Percentiles rank a stretch among this genome's conserved stretches.
phyloP scores from a whole-genome alignment of 2,113 vertebrate species.

The Macaca mulatta region DNA sequence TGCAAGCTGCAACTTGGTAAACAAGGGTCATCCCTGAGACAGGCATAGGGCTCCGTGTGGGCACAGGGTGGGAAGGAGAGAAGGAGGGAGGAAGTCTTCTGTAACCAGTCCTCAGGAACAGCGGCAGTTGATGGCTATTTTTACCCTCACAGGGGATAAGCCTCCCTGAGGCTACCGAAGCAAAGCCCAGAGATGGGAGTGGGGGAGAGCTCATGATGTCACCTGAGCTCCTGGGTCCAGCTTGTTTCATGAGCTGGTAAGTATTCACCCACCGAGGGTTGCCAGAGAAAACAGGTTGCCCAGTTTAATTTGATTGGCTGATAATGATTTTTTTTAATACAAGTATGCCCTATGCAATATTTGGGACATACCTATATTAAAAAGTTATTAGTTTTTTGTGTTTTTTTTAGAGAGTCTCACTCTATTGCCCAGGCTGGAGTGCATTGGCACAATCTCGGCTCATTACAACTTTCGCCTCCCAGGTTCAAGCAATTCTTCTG shows the following conservation, averaged over 20 bases:
- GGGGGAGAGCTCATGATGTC: rapidly evolving
- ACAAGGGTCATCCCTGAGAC: neutral
- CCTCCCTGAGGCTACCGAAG: neutral
- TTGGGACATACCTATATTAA: neutral
- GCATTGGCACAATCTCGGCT: neutral
- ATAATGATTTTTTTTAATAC: neutral
- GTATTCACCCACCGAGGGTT: neutral
- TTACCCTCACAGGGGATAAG: neutral
- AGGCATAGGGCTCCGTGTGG: neutral
- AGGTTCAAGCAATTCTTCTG: neutral
- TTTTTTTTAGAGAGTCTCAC: no score
- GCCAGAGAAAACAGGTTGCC: neutral
- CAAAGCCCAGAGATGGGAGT: neutral
- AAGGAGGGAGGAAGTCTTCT: no score
- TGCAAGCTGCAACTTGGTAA: neutral
- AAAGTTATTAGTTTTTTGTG: neutral
- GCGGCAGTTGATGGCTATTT: neutral
- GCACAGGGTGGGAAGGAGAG: neutral
- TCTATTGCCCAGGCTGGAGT: neutral
- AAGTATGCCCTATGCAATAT: neutral
- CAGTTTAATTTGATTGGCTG: neutral
- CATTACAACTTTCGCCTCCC: neutral
- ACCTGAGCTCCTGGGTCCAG: neutral
- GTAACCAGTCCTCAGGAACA: neutral
- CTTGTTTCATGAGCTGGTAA: neutral